Conservation (phyloP, 2,888 invertebrate genomes). For the Tridacna crocea region DNA sequence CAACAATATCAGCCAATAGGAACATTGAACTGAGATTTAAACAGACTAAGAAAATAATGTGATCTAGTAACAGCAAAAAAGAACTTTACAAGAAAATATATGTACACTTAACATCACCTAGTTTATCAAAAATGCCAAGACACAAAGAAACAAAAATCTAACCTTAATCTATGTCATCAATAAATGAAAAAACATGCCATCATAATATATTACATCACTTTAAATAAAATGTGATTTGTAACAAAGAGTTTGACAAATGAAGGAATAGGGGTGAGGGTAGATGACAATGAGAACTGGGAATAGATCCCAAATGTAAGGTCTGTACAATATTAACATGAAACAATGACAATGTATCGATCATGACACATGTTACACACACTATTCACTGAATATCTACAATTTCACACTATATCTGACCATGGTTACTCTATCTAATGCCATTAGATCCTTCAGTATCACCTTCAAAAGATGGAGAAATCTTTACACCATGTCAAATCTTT, state of each 20-base stretch:
- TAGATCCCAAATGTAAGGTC: neutral
- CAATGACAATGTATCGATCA: slow-evolving; percentile 1
- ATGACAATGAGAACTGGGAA: slow-evolving; percentile 8
- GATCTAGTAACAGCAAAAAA: slow-evolving; percentile 36
- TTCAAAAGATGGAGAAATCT: too few species aligned
- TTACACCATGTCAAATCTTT: too few species aligned
- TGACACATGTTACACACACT: slow-evolving; percentile 24
- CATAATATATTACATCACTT: slow-evolving; percentile 18
- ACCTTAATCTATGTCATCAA: neutral
- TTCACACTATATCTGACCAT: neutral
- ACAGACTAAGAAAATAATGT: slow-evolving; percentile 37
- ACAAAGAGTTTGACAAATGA: slow-evolving; percentile 15
- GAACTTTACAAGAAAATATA: slow-evolving; percentile 41
- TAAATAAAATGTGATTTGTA: slow-evolving; percentile 21
- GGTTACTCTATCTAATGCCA: slow-evolving; percentile 12
- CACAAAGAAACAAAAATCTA: slow-evolving; percentile 10
- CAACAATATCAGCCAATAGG: slow-evolving; percentile 22
- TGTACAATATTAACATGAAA: slow-evolving; percentile 22
- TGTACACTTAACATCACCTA: slow-evolving; percentile 46
- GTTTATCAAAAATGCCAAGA: slow-evolving; percentile 18
- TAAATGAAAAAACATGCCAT: slow-evolving; percentile 22
- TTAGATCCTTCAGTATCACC: neutral
- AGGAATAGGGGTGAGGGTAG: neutral
- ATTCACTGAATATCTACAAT: slow-evolving; percentile 22
- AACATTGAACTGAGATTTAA: slow-evolving; percentile 30